Evolutionary conservation across 2,113 vertebrate species (phyloP).

Genomic region (Edolisoma coerulescens): DNA sequence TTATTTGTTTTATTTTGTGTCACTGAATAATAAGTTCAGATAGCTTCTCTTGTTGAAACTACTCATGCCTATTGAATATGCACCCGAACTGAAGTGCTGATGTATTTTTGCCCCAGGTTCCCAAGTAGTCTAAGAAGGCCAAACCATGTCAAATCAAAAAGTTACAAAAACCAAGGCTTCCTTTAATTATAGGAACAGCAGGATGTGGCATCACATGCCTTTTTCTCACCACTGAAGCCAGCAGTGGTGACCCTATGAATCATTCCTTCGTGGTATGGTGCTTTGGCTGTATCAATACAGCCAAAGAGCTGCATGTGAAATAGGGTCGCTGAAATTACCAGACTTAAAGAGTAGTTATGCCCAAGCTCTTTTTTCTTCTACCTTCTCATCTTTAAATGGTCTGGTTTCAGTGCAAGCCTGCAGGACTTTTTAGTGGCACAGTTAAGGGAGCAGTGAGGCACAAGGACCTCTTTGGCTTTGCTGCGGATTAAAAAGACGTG

Average conservation of each 20-base stretch:
- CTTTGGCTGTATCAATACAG: neutral
- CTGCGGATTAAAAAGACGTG: neutral
- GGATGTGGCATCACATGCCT: neutral
- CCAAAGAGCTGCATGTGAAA: neutral
- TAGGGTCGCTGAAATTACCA: neutral
- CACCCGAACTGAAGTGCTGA: neutral
- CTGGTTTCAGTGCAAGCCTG: neutral
- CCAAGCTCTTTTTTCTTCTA: neutral
- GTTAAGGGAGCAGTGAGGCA: neutral
- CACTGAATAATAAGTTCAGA: neutral
- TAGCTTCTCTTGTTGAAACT: neutral
- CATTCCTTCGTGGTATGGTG: neutral
- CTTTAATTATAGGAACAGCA: neutral
- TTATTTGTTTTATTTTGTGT: neutral
- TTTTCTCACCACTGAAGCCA: neutral
- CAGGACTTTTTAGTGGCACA: neutral
- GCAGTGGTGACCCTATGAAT: neutral
- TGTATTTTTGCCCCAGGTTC: neutral
- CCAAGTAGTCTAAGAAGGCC: neutral
- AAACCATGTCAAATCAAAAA: neutral
- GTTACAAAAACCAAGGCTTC: neutral
- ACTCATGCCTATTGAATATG: neutral
- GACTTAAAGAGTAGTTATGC: neutral
- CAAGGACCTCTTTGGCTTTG: neutral
- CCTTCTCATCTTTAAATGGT: neutral